Evolutionary conservation across 2,797 vertebrate species (phyloP), one percentile per base, ranked within the genome.

Genomic region (Sylvia borin): DNA sequence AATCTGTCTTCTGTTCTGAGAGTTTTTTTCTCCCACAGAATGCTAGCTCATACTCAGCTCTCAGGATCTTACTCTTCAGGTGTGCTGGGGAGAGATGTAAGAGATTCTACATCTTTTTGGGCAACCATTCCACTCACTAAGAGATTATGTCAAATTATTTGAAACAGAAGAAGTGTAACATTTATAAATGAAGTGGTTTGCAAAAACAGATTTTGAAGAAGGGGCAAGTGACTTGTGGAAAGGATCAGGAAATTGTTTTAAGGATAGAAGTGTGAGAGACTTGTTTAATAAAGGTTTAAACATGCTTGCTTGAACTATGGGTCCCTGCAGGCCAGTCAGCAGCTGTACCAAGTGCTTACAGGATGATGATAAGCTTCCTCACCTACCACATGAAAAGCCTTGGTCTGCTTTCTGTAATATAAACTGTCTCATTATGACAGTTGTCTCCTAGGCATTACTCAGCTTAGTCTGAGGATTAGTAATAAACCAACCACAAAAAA

Each of bases 311-410:
- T 83, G 76, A 87, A 51, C 55, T 75, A 51, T 81, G 71, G 14
- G 40, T 93, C 40, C 60, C 64, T 92, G 55, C 64, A 70, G 77
- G 48, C 60, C 51, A 60, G 64, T 79, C 74, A 91, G 55, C 74
- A 87, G 78, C 75, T 85, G 36, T 20, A 77, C 61, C 77, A 64
- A 85, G 45, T 45, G 34, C 27, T 87, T 87, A 50, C 7, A 50
- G 66, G 67, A 65, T 85, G 92, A 65, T 11, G n/a, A 48, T 72
- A 91, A 74, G 45, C 72, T 92, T 96, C 58, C 34, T 31, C 38
- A 74, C 75, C 78, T 94, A 92, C 87, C 89, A 83, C 82, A 92
- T 94, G 90, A 96, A 96, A 95, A 87, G 47, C 38, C 82, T 82
- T 58, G 26, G 34, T 91, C 61, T 93, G 45, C 54, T 71, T 95